Base-by-base conservation (phyloP, 2,888 invertebrate genomes). In the Cheilosia scutellata region DNA sequence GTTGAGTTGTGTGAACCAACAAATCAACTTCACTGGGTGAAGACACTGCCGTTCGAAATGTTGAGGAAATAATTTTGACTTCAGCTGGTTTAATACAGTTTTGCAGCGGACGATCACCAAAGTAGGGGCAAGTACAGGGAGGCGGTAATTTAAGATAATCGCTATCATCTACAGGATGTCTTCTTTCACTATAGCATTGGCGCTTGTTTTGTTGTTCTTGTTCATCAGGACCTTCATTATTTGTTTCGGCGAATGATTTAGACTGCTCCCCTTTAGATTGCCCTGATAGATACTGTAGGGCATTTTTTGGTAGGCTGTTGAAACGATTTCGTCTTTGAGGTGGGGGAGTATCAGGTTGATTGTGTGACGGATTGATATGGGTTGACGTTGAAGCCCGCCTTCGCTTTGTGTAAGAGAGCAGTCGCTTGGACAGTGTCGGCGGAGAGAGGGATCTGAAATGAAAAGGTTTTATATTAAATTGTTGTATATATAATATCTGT, bases 111-210 rank as follows among this genome's bases (percentile, higher is more conserved):
- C 95, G 94, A 86, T 95, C 94, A 0, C 96, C 96, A 89, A 97
- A 96, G 89, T 96, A 96, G 0, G 96, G 96, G 89, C 96, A 96
- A 0, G 96, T 96, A 90, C 96, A 96, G 0, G 96, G 96, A 0
- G 96, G 95, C 4, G 96, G 96, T 47, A 96, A 90, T 7, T 94
- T 93, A 29, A 95, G 91, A 33, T 92, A 91, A 51, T 90, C 92
- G 49, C 87, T 57, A 25, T 82, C 82, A 27, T 60, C 71, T 47
- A 11, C 60, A 29, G 37, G 37, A 47, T 77, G 51, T 4, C 25
- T 57, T 31, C 20, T 42, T 42, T 65, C 47, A 40, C 16, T 68
- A 29, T 57, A 68, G n/a, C 68, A 71, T 29, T 57, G 65, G 29
- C n/a, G 63, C 29, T 60, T 65, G n/a, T 55, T 47, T 53, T 29